Base-by-base conservation (phyloP, 2,888 invertebrate genomes). In the Aporophyla nigra region DNA sequence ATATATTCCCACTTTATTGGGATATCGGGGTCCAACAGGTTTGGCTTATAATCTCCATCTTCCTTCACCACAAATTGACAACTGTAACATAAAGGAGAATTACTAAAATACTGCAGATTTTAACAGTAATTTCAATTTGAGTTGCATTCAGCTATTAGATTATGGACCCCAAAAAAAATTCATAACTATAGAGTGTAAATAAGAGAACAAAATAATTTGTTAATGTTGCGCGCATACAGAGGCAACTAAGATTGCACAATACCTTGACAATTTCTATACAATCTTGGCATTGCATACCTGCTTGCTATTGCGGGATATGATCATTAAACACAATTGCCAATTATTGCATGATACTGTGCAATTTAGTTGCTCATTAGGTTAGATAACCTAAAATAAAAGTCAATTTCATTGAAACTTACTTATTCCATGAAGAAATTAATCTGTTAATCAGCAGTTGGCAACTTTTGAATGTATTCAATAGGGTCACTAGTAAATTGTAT, bases 21-120 rank as follows among this genome's bases (percentile, higher is more conserved):
- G 68, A 97, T 97, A 96, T 99, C 99, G 53, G 99, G 99, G 95
- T 99, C 98, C 87, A 97, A 97, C 90, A 98, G 94, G 93, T 99
- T 98, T 33, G 97, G 97, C 86, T 97, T 97, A 93, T 99, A 99
- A 94, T 99, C 98, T 71, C 98, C 98, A 91, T 97, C 97, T 87
- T 98, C 97, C 92, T 98, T 98, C 84, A 99, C 99, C 91, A 99
- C 98, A 97, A 99, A 99, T 96, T 99, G 99, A 95, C 99, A 99
- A 96, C 99, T 99, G 90, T 77, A 93, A 93, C 59, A 74, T 62
- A 67, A 56, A 66, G 3, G 27, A 33, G 16, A 63, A 46, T 33
- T 33, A 43, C 16, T 46, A 2, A 53, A 46, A 59, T 56, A 51
- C 19, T 24, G 24, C 21, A 40, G 0, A n/a, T 53, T 61, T 33